A percentile compares a stretch with the other conserved stretches of the same genome.
phyloP scores from a whole-genome alignment of 2,888 invertebrate genomes.

The Zonitis immaculata region DNA sequence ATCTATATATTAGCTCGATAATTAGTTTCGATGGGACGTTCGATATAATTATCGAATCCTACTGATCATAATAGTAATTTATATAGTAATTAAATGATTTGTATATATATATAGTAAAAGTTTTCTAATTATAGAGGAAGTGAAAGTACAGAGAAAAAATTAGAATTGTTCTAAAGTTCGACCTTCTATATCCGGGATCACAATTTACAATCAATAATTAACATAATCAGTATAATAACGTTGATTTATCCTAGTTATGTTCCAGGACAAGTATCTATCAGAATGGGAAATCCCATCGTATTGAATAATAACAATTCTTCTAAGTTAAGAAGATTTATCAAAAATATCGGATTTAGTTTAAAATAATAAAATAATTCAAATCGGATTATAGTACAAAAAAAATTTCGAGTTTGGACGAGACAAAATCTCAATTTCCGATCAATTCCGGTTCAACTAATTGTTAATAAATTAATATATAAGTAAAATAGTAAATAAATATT shows the following conservation, averaged over 20 bases:
- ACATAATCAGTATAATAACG: background rate
- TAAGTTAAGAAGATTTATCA: too few relatives aligned
- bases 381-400: too few relatives aligned
- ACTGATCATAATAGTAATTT: too few relatives aligned
- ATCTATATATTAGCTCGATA: background rate
- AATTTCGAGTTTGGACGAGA: background rate
- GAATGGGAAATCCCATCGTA: background rate
- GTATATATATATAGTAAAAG: background rate
- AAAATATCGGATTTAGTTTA: background rate
- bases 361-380: background rate
- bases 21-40: background rate
- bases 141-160: slow-evolving; percentile 16
- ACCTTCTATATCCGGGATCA: slow-evolving; percentile 19
- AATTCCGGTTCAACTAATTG: background rate
- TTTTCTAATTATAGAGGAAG: slow-evolving; percentile 11
- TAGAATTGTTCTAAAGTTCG: slow-evolving; percentile 5
- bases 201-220: slow-evolving; percentile 8
- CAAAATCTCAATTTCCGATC: background rate
- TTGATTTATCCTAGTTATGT: background rate
- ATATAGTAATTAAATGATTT: too few relatives aligned
- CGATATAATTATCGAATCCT: background rate
- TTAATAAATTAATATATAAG: background rate
- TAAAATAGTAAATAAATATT: background rate
- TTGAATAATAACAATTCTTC: background rate
- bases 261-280: background rate